Conservation (phyloP, 1,140 invertebrate genomes). For the Drosophila tani region DNA sequence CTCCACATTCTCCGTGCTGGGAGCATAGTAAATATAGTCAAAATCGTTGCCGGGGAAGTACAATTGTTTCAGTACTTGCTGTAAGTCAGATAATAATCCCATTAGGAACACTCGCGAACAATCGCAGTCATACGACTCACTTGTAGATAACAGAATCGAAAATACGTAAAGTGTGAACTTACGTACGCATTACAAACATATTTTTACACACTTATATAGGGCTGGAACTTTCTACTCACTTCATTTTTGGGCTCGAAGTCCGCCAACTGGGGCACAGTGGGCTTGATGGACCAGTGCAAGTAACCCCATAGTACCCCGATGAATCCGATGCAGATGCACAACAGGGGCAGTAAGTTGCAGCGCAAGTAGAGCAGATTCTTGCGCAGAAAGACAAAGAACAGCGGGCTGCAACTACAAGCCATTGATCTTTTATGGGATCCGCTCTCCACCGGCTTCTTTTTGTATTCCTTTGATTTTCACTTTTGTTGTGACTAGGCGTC, state of each 20-base stretch:
- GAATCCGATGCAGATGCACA: constrained; percentile 10
- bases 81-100: background rate
- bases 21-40: constrained; percentile 82
- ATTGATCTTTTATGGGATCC: constrained; percentile 26
- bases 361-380: constrained; percentile 59
- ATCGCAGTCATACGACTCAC: constrained; percentile 3
- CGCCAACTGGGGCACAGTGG: background rate
- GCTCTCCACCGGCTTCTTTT: background rate
- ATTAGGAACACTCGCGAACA: background rate
- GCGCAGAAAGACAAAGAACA: constrained; percentile 62
- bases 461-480: background rate
- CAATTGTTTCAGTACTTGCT: constrained; percentile 34
- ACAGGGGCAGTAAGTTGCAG: constrained; percentile 25
- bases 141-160: constrained; percentile 5
- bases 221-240: constrained; percentile 39
- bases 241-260: constrained; percentile 52
- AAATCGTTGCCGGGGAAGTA: constrained; percentile 66
- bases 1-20: constrained; percentile 65
- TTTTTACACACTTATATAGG: background rate
- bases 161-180: background rate
- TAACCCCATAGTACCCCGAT: constrained; percentile 28
- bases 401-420: constrained; percentile 44
- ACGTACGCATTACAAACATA: background rate
- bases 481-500: constrained; percentile 10
- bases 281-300: constrained; percentile 46